Evolutionary conservation across 2,113 vertebrate genomes (phyloP).

Genomic region (Dryoscopus gambensis): DNA sequence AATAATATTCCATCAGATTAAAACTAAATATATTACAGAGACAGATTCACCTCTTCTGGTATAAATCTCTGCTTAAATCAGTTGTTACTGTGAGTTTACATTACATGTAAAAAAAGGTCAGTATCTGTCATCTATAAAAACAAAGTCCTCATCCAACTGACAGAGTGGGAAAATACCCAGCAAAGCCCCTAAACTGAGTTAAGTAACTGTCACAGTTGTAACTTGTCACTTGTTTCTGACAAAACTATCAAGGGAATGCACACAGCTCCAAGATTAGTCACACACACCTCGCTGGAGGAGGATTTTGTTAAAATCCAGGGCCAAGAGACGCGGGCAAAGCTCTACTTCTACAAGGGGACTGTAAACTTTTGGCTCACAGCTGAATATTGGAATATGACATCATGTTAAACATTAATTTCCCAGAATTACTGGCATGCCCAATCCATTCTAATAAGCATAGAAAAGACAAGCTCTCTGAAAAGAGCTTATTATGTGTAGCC

Average conservation of each 20-base stretch:
- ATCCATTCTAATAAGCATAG: background rate
- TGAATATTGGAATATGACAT: background rate
- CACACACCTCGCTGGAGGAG: background rate
- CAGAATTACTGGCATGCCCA: background rate
- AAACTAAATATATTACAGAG: background rate
- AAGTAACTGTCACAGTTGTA: background rate
- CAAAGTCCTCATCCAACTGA: background rate
- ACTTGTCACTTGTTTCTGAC: background rate
- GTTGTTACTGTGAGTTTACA: background rate
- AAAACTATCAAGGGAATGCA: background rate
- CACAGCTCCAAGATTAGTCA: background rate
- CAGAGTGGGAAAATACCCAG: background rate
- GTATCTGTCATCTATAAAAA: background rate
- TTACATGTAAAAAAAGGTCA: background rate
- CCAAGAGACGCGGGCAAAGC: background rate
- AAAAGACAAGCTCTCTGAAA: background rate
- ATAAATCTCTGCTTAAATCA: background rate
- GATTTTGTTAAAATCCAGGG: background rate
- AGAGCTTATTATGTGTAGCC: background rate
- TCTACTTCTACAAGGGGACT: background rate
- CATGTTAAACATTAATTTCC: background rate
- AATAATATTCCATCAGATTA: background rate
- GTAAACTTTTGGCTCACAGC: background rate
- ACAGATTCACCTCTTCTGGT: background rate
- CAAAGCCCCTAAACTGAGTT: background rate